Percentiles rank a stretch among this genome's conserved stretches.
Evolutionary conservation across 2,888 invertebrate genomes (phyloP).

Genomic region (Euspilapteryx auroguttella): DNA sequence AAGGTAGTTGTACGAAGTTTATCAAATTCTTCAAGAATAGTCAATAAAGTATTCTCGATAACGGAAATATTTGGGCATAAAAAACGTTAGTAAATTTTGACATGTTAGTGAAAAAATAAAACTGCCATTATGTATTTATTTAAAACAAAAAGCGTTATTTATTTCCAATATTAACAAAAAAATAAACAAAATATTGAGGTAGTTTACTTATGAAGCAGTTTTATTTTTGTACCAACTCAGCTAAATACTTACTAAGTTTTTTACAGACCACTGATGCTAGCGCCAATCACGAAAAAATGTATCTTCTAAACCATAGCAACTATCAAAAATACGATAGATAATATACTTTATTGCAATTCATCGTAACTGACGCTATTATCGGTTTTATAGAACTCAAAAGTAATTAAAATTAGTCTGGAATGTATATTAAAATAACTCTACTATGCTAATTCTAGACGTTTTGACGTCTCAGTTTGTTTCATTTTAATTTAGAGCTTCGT

Average conservation of each 20-base stretch:
- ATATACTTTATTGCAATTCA: too few relatives aligned
- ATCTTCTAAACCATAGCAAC: neutral
- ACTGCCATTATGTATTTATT: constrained; percentile 20
- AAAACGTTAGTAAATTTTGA: constrained; percentile 9
- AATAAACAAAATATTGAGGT: constrained; percentile 2
- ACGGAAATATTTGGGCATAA: neutral
- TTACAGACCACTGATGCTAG: neutral
- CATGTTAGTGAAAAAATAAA: constrained; percentile 27
- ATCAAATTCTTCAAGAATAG: neutral
- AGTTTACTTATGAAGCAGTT: constrained; percentile 20
- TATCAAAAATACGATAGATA: too few relatives aligned
- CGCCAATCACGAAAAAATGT: neutral
- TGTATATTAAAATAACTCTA: too few relatives aligned
- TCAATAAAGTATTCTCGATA: neutral
- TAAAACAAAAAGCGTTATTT: constrained; percentile 7
- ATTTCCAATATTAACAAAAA: neutral
- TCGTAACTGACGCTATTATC: too few relatives aligned
- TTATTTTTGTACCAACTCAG: constrained; percentile 12
- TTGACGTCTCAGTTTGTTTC: too few relatives aligned
- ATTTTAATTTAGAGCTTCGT: too few relatives aligned
- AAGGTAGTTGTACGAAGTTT: too few relatives aligned
- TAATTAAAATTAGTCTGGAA: too few relatives aligned
- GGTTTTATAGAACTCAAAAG: too few relatives aligned
- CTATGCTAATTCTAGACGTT: too few relatives aligned
- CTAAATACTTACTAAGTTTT: neutral